Base-by-base conservation (phyloP, 1,140 invertebrate genomes). In the Macrobrachium nipponense region DNA sequence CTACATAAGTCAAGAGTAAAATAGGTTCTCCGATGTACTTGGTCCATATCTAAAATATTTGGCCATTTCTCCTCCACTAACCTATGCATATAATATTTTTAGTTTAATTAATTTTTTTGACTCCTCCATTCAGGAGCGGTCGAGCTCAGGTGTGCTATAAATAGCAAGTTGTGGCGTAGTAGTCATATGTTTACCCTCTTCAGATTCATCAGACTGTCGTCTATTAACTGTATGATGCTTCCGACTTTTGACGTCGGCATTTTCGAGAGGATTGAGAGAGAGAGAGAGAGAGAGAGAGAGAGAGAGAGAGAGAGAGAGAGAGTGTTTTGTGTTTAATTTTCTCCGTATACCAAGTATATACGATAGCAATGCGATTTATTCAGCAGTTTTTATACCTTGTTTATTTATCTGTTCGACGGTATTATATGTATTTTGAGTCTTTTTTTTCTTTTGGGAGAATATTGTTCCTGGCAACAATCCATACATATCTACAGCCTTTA, bases 31-130 rank as follows among this genome's bases (percentile, higher is more conserved):
- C 51, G 2, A 51, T 8, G 51, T 5, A 51, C 73, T 20, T 44
- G 10, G 43, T 64, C 61, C 23, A 15, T 60, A 60, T 58, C 8
- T 20, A n/a, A 20, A 10, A 27, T 14, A 17, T 59, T 2, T 36
- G 15, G 23, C 72, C 17, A 51, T 60, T 60, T 60, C 72, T 23
- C 59, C 18, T 7, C 66, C 27, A 12, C 51, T n/a, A 59, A 20
- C 77, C 78, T 77, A 59, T 64, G 36, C 18, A 89, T 89, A 66
- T 89, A 89, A 89, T 90, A 90, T 84, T 88, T 82, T 66, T 87
- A 27, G 12, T 51, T 51, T 51, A 10, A 51, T 36, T 27, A 11
- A 27, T 18, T 18, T 61, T 64, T 23, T 36, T 23, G 23, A 15
- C 36, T 44, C 73, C 36, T 27, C 76, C 23, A 17, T 60, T 51